phyloP scores from a whole-genome alignment of 2,888 invertebrate genomes.

The Panorpa germanica region DNA sequence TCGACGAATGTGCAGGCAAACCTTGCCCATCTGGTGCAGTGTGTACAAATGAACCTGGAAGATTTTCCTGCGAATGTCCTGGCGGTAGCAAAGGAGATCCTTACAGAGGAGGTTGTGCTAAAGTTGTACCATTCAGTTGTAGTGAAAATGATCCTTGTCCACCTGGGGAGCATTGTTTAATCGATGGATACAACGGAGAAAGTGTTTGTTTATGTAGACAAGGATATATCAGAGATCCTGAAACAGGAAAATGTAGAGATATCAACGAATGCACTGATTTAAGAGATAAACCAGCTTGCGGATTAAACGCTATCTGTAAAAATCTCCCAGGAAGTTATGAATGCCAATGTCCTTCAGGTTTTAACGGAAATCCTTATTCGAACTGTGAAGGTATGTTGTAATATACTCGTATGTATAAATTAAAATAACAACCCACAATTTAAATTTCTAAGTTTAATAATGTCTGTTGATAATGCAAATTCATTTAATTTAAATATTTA shows the following conservation, averaged over 20 bases:
- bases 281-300: constrained; percentile 62
- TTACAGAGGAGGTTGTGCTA: constrained; percentile 55
- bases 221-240: constrained; percentile 62
- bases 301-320: constrained; percentile 75
- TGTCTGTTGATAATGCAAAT: constrained; percentile 1
- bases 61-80: constrained; percentile 76
- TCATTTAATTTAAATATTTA: neutral
- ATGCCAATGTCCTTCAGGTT: constrained; percentile 75
- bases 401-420: too few relatives aligned
- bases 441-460: too few relatives aligned
- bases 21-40: constrained; percentile 73
- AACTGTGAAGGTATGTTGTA: too few relatives aligned
- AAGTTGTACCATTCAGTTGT: constrained; percentile 46
- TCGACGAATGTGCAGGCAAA: constrained; percentile 63
- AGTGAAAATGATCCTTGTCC: constrained; percentile 61
- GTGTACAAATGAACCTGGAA: constrained; percentile 75
- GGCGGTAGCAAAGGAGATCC: constrained; percentile 65
- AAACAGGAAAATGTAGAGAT: constrained; percentile 62
- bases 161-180: constrained; percentile 67
- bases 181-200: constrained; percentile 48
- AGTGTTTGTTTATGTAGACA: constrained; percentile 80
- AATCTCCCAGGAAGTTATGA: constrained; percentile 87
- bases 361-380: constrained; percentile 77
- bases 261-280: constrained; percentile 68
- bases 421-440: too few relatives aligned